phyloP scores from a whole-genome alignment of 2,113 vertebrate species.

The Bufo gargarizans region DNA sequence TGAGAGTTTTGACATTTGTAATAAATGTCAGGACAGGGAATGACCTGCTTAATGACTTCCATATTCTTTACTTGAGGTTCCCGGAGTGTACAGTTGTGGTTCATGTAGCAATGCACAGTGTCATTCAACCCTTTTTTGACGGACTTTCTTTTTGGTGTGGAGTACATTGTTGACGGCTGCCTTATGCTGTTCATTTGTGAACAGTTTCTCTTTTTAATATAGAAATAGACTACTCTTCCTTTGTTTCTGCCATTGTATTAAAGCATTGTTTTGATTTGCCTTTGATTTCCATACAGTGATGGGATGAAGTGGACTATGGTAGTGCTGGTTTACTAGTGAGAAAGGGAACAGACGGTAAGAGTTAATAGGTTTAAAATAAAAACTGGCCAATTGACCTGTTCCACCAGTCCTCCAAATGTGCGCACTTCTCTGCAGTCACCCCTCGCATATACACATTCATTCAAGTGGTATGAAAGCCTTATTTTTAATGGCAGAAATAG shows the following conservation, averaged over 20 bases:
- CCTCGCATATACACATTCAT: constrained; percentile 29
- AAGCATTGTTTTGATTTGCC: constrained; percentile 20
- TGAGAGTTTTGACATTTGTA: constrained; percentile 80
- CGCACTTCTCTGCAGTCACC: constrained; percentile 2
- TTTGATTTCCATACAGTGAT: background rate
- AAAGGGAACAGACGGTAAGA: background rate
- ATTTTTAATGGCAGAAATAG: constrained; percentile 62
- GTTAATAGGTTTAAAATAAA: background rate
- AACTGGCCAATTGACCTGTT: background rate
- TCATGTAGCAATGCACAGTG: constrained; percentile 66
- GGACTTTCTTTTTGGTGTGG: constrained; percentile 61
- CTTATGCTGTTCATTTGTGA: constrained; percentile 70
- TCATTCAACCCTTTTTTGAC: constrained; percentile 60
- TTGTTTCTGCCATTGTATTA: constrained; percentile 54
- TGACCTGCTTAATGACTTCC: constrained; percentile 75
- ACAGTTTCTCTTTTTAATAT: constrained; percentile 66
- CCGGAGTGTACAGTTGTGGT: constrained; percentile 68
- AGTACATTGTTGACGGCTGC: constrained; percentile 68
- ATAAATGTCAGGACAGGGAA: constrained; percentile 81
- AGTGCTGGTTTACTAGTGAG: background rate
- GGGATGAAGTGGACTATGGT: background rate
- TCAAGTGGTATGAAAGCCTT: constrained; percentile 62
- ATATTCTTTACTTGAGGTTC: constrained; percentile 74
- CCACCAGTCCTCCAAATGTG: background rate
- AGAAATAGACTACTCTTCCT: constrained; percentile 55